A percentile compares a stretch with the other conserved stretches of the same genome.
Conservation (phyloP, 2,888 invertebrate genomes). For the Caenorhabditis imperialis region DNA sequence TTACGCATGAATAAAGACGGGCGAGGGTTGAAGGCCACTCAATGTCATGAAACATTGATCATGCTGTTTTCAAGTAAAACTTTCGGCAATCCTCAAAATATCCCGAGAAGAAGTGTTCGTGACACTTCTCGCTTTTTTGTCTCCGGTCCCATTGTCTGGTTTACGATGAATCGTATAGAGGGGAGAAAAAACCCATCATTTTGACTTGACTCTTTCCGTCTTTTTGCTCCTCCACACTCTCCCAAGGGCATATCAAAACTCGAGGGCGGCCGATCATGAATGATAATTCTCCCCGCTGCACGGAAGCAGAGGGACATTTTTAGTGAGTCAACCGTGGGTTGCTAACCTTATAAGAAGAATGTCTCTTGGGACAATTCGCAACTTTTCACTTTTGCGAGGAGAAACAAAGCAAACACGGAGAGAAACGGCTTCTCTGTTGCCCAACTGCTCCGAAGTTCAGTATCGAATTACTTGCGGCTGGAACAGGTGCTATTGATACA, state of each 20-base stretch:
- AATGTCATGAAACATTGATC: slow-evolving; percentile 42
- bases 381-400: too few relatives aligned
- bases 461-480: neutral
- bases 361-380: slow-evolving; percentile 23
- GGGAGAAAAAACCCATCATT: slow-evolving; percentile 41
- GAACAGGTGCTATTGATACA: slow-evolving; percentile 51
- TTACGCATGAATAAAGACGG: slow-evolving; percentile 43
- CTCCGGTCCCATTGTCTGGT: slow-evolving; percentile 21
- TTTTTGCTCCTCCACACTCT: slow-evolving; percentile 17
- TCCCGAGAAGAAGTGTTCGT: slow-evolving; percentile 26
- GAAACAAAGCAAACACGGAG: too few relatives aligned
- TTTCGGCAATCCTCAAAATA: neutral
- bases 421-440: too few relatives aligned
- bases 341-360: slow-evolving; percentile 16
- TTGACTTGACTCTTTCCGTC: slow-evolving; percentile 41
- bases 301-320: slow-evolving; percentile 16
- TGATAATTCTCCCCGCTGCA: slow-evolving; percentile 45
- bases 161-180: slow-evolving; percentile 51
- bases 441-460: too few relatives aligned
- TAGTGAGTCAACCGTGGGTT: slow-evolving; percentile 27
- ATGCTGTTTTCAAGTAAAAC: neutral
- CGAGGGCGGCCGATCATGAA: slow-evolving; percentile 47
- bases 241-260: slow-evolving; percentile 58
- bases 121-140: slow-evolving; percentile 27
- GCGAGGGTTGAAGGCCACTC: slow-evolving; percentile 4